These are phyloP conservation scores for Hoplostethus atlanticus DNA, from an alignment of 2,797 vertebrate species.

Conservation along the genomic window DNA sequence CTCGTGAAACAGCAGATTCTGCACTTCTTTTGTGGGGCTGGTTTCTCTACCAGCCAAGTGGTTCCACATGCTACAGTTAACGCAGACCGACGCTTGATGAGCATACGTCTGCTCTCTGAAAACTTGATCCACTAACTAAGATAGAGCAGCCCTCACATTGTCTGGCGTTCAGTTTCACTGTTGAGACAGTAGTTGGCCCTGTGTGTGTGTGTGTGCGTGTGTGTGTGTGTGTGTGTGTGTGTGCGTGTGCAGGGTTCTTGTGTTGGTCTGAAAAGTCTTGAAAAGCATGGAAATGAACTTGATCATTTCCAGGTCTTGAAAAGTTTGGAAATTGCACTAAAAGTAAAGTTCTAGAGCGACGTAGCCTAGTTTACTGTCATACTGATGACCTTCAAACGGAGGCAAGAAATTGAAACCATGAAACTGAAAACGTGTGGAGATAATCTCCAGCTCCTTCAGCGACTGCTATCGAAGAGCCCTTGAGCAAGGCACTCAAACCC, in stretches of 20 bases:
- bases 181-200: background rate
- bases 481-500: too few relatives aligned
- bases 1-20: background rate
- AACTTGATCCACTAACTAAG: background rate
- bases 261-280: background rate
- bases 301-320: too few relatives aligned
- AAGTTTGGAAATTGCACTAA: background rate
- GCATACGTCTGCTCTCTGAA: background rate
- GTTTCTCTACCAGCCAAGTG: background rate
- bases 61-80: background rate
- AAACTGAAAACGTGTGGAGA: too few relatives aligned
- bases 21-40: background rate
- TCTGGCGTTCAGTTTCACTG: background rate
- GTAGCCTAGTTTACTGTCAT: too few relatives aligned
- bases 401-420: too few relatives aligned
- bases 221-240: constrained; percentile 4
- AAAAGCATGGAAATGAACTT: too few relatives aligned
- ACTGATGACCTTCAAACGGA: too few relatives aligned
- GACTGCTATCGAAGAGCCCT: background rate
- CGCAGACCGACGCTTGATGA: background rate
- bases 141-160: background rate
- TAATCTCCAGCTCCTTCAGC: too few relatives aligned
- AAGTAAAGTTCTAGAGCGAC: background rate
- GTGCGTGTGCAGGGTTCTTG: background rate
- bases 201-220: constrained; percentile 2